A percentile compares a stretch with the other conserved stretches of the same genome.
Conservation (phyloP, 2,113 vertebrate genomes). For the Neodontobutis hainanensis region DNA sequence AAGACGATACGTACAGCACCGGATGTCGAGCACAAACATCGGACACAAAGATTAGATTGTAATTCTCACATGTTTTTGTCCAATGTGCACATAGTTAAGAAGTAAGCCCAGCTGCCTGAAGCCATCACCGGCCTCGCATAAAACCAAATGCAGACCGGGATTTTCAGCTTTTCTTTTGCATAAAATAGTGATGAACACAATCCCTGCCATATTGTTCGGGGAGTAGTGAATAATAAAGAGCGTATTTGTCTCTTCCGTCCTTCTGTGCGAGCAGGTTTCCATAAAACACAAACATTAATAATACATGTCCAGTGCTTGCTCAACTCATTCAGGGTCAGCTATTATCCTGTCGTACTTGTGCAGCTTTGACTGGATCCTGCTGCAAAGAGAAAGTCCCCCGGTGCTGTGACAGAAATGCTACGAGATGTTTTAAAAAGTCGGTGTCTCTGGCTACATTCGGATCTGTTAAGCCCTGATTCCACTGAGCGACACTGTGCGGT, state of each 20-base stretch:
- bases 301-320: constrained; percentile 64
- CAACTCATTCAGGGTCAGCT: constrained; percentile 55
- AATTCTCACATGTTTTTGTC: background rate
- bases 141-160: constrained; percentile 35
- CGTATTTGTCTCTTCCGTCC: constrained; percentile 41
- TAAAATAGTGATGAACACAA: constrained; percentile 65
- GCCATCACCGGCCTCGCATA: constrained; percentile 20
- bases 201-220: constrained; percentile 44
- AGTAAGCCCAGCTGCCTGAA: constrained; percentile 17
- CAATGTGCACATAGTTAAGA: constrained; percentile 7
- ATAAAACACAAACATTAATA: constrained; percentile 67
- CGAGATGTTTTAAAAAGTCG: background rate
- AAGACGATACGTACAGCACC: background rate
- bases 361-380: constrained; percentile 37
- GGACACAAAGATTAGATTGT: constrained; percentile 3
- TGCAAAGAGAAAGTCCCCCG: constrained; percentile 23
- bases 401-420: background rate
- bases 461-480: too few relatives aligned
- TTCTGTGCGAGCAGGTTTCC: constrained; percentile 56
- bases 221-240: constrained; percentile 58
- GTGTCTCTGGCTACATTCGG: too few relatives aligned
- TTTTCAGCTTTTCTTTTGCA: constrained; percentile 45
- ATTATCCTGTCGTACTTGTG: constrained; percentile 44
- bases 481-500: too few relatives aligned
- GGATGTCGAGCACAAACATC: background rate